Base-by-base conservation (phyloP, 2,797 vertebrate genomes). In the Bovichtus diacanthus region DNA sequence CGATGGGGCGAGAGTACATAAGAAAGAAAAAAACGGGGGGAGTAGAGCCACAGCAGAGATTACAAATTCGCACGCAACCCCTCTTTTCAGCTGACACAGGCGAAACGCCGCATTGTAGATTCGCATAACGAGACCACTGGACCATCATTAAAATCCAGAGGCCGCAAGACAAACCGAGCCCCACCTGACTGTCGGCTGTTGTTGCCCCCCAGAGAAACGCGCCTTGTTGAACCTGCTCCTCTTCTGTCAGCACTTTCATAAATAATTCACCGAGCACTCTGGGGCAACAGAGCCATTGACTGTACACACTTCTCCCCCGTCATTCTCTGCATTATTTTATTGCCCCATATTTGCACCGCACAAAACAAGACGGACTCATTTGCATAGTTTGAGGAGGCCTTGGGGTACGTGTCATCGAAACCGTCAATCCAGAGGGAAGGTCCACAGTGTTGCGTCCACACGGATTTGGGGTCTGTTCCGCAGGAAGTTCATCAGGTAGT, bases 241-340 rank as follows among this genome's bases (percentile, higher is more conserved):
- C 88, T 90, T 91, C 89, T 91, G 90, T 93, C 93, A 94, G 93
- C 88, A 90, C 88, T 87, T 93, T 87, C 88, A 94, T 94, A 90
- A 92, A 94, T 94, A 90, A 94, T 94, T 93, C 88, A 95, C 81
- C 2, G 44, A 83, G 83, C 82, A 90, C 92, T 91, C 82, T 79
- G 84, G 88, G 88, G 74, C 82, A 83, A 71, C 87, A 77, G 74
- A 84, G 87, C 84, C 82, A 64, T 43, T 70, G 86, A 88, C 72
- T 81, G 79, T 62, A 54, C 58, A 65, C 8, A 16, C 64, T 61
- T 43, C 69, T 21, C 61, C 67, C 46, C 65, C 0, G 50, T 74
- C 69, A 82, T 79, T 60, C 59, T 13, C 70, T 47, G 80, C 74
- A 74, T 84, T 82, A 84, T 82, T 86, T 81, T 82, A 86, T 79